A percentile compares a stretch with the other conserved stretches of the same genome.
phyloP scores from a whole-genome alignment of 2,113 vertebrate genomes.

The Oxyura jamaicensis region DNA sequence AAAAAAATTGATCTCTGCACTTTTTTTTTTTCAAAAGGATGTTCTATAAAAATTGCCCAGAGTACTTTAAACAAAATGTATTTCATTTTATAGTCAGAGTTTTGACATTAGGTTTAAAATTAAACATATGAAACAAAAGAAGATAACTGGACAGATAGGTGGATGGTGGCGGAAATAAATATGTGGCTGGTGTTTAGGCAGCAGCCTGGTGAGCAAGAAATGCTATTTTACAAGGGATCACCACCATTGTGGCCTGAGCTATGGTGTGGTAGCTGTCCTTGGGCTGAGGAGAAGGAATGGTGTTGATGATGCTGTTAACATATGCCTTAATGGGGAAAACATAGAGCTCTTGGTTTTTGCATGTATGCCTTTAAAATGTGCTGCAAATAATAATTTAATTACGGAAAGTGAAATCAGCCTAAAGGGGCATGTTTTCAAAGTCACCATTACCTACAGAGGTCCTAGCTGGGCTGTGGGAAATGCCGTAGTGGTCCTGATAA shows the following conservation, averaged over 20 bases:
- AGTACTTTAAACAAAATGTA: slow-evolving; percentile 80
- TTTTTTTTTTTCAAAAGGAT: slow-evolving; percentile 78
- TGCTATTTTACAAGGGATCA: background rate
- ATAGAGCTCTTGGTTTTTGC: background rate
- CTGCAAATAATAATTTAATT: background rate
- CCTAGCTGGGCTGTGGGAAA: background rate
- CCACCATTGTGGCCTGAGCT: background rate
- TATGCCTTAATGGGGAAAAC: background rate
- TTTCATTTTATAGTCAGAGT: slow-evolving; percentile 74
- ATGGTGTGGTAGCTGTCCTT: background rate
- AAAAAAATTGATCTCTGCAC: slow-evolving; percentile 85
- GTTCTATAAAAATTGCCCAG: slow-evolving; percentile 81
- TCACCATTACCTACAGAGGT: background rate
- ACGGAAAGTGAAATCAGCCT: background rate
- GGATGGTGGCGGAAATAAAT: background rate
- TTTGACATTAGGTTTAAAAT: slow-evolving; percentile 69
- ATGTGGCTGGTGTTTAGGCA: background rate
- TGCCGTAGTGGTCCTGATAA: background rate
- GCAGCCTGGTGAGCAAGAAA: background rate
- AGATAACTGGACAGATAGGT: slow-evolving; percentile 54
- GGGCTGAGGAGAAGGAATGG: background rate
- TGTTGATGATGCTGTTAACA: background rate
- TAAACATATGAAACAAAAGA: slow-evolving; percentile 64
- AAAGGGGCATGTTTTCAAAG: background rate
- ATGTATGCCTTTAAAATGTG: rapidly evolving